Evolutionary conservation across 2,888 invertebrate species (phyloP), one percentile per base, ranked within the genome.

Genomic region (Nomada goodeniana): DNA sequence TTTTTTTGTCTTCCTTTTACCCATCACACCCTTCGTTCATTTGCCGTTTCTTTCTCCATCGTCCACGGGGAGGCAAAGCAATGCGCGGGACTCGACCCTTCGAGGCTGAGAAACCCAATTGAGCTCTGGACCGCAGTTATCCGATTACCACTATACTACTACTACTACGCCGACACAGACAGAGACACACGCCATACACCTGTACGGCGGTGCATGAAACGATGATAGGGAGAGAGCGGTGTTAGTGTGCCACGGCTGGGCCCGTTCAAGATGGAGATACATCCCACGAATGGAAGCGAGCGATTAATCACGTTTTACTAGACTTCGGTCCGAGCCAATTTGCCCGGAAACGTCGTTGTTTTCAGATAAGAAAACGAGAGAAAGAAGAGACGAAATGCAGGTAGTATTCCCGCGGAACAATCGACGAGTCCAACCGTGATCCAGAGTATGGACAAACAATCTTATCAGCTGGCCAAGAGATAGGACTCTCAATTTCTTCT

Each of bases 261-360:
- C 47, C 42, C 63, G 53, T 68, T 78, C 75, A 55, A 86, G 82
- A 79, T 65, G 78, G 85, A n/a, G 70, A 88, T 89, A 88, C 80
- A 85, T 86, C 71, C 78, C 79, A 82, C 86, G 86, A 82, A 83
- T 89, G 88, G 88, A 88, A 88, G 80, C 83, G 77, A 81, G 81
- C 91, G 90, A 92, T 92, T 92, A 92, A 92, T 92, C 92, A 91
- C 89, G 89, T 91, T 91, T 90, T 88, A 88, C 83, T 85, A 83
- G 88, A 80, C 83, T 85, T 63, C 82, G 78, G 85, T 85, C 85
- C 83, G 82, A 85, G 87, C 89, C 89, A 92, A 92, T 92, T 92
- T 91, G 86, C 82, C 86, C 89, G 90, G 89, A 89, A 90, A 92
- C 89, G 89, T 90, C 90, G 89, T 92, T 91, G 91, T 92, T 91